These are phyloP conservation scores for Melanotaenia duboulayi DNA, from an alignment of 2,113 vertebrate genomes.

Conservation along the genomic window DNA sequence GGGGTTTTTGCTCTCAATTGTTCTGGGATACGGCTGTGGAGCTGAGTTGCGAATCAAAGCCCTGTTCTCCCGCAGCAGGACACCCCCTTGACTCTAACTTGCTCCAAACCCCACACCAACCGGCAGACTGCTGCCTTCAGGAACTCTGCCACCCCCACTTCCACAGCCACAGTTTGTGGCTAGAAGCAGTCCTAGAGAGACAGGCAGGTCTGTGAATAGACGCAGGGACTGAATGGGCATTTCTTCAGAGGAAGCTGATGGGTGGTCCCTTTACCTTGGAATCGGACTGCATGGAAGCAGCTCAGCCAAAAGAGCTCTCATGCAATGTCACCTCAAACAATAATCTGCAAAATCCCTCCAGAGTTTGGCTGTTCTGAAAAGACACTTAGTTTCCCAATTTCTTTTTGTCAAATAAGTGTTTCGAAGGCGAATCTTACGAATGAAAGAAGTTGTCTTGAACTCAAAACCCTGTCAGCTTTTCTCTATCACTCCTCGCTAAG, in stretches of 20 bases:
- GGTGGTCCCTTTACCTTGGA: slow-evolving; percentile 76
- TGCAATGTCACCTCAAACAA: slow-evolving; percentile 81
- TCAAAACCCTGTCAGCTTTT: slow-evolving; percentile 54
- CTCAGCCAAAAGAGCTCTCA: slow-evolving; percentile 73
- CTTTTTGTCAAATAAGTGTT: slow-evolving; percentile 64
- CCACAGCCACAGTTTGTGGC: slow-evolving; percentile 36
- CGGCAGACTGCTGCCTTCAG: slow-evolving; percentile 45
- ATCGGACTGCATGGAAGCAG: slow-evolving; percentile 63
- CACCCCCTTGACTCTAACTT: slow-evolving; percentile 58
- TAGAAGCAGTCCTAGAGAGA: slow-evolving; percentile 59
- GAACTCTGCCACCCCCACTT: slow-evolving; percentile 32
- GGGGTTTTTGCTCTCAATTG: slow-evolving; percentile 51
- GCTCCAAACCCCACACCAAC: slow-evolving; percentile 42
- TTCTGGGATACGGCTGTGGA: slow-evolving; percentile 52
- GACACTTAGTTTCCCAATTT: slow-evolving; percentile 64
- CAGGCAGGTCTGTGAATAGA: slow-evolving; percentile 77
- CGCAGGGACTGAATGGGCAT: slow-evolving; percentile 73
- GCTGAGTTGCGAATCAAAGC: slow-evolving; percentile 66
- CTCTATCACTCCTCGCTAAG: slow-evolving; percentile 46
- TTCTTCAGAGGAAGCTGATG: slow-evolving; percentile 73
- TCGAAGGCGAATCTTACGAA: slow-evolving; percentile 59
- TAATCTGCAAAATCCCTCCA: slow-evolving; percentile 66
- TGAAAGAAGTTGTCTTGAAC: slow-evolving; percentile 59
- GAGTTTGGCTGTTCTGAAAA: slow-evolving; percentile 73
- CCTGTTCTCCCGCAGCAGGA: slow-evolving; percentile 61